These are phyloP conservation scores for Daboia siamensis DNA, from an alignment of 2,113 vertebrate species.

Conservation along the genomic window DNA sequence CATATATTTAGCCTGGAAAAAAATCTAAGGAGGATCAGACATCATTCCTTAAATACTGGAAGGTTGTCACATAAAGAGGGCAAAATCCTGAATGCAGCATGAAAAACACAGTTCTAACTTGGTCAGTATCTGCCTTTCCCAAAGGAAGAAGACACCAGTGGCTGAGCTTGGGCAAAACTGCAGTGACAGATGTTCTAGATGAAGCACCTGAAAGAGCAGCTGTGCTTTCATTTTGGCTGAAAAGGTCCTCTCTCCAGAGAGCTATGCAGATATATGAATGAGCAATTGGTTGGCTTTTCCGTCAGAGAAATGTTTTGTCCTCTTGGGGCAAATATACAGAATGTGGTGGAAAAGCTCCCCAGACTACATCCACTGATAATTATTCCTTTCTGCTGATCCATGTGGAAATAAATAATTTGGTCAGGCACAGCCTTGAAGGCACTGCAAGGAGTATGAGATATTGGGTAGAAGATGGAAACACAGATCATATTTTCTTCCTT, in stretches of 20 bases:
- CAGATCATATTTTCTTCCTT: background rate
- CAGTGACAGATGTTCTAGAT: background rate
- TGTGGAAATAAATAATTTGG: background rate
- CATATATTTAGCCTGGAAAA: background rate
- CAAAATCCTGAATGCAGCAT: background rate
- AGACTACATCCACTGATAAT: background rate
- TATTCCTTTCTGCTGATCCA: background rate
- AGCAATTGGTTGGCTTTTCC: background rate
- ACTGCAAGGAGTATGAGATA: background rate
- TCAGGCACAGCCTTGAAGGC: background rate
- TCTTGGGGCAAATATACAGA: background rate
- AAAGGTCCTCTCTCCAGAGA: background rate
- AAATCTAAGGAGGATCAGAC: background rate
- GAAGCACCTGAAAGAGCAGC: background rate
- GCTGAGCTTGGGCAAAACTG: background rate
- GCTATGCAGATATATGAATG: background rate
- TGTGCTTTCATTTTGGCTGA: background rate
- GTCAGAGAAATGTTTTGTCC: background rate
- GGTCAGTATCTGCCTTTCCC: background rate
- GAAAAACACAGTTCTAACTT: background rate
- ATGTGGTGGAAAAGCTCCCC: background rate
- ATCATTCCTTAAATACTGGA: background rate
- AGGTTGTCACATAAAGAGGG: background rate
- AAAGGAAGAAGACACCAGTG: background rate
- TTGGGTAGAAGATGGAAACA: background rate